Conservation (phyloP, 2,797 vertebrate species). For the Bradypus variegatus region DNA sequence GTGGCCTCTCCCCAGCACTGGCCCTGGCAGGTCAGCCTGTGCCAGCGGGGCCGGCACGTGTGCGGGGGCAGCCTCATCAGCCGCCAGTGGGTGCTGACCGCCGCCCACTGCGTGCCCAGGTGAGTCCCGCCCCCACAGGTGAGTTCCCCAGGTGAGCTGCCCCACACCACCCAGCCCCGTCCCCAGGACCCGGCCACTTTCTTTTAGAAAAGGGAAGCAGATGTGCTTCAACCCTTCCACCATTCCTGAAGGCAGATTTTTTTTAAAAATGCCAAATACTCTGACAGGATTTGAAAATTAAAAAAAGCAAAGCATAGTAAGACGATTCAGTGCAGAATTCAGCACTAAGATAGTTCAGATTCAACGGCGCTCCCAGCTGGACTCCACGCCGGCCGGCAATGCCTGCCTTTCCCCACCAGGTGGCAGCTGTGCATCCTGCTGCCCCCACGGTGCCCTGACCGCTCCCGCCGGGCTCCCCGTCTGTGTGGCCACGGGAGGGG, state of each 20-base stretch:
- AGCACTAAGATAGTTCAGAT: no score
- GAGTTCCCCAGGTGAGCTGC: no score
- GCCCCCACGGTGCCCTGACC: no score
- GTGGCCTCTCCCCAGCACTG: background rate
- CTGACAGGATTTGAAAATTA: background rate
- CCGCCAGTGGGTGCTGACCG: constrained; percentile 35
- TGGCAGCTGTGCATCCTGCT: no score
- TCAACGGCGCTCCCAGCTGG: no score
- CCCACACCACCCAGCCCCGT: background rate
- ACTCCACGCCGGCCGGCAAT: no score
- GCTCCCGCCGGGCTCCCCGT: no score
- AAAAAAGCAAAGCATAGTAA: background rate
- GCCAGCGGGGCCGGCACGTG: background rate
- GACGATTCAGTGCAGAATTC: background rate
- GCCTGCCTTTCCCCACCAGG: no score
- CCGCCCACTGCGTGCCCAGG: constrained; percentile 6
- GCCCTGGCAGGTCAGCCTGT: constrained; percentile 49
- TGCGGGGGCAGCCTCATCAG: constrained; percentile 20
- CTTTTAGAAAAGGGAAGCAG: no score
- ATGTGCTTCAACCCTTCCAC: background rate
- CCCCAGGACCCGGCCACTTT: no score
- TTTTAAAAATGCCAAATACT: background rate
- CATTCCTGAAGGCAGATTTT: background rate
- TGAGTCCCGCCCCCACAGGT: background rate
- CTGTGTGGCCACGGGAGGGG: no score